Percentiles rank a stretch among this genome's conserved stretches.
phyloP scores from a whole-genome alignment of 2,797 vertebrate genomes.

The Buceros bicornis region DNA sequence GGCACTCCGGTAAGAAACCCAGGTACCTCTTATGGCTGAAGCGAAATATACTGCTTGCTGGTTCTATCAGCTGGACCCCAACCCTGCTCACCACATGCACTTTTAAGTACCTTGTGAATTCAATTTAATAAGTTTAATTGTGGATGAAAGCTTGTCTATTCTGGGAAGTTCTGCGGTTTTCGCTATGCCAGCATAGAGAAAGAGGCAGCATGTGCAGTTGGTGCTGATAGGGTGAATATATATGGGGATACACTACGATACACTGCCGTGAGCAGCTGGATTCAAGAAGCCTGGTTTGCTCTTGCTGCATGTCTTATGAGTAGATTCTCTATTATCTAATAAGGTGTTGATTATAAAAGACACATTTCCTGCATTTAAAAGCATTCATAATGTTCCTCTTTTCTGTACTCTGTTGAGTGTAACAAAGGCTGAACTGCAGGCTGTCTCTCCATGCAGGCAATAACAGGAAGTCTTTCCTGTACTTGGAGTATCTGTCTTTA shows the following conservation, averaged over 20 bases:
- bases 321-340: not conserved
- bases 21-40: not conserved
- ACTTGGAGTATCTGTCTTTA: not conserved
- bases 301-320: not conserved
- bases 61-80: not conserved
- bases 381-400: not conserved
- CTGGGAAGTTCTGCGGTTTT: not conserved
- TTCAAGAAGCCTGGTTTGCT: not conserved
- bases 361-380: not conserved
- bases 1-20: fast-evolving
- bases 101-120: not conserved
- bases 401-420: not conserved
- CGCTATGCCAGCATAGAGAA: not conserved
- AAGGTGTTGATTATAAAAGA: not conserved
- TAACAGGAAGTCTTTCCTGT: slow-evolving; percentile 54
- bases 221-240: not conserved
- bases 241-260: fast-evolving
- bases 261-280: fast-evolving
- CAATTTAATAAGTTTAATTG: not conserved
- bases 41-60: not conserved
- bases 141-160: not conserved
- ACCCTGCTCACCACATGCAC: not conserved
- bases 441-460: not conserved
- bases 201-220: not conserved
- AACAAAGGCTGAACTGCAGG: slow-evolving; percentile 8